phyloP scores from a whole-genome alignment of 2,797 vertebrate genomes.

The Coluber constrictor region DNA sequence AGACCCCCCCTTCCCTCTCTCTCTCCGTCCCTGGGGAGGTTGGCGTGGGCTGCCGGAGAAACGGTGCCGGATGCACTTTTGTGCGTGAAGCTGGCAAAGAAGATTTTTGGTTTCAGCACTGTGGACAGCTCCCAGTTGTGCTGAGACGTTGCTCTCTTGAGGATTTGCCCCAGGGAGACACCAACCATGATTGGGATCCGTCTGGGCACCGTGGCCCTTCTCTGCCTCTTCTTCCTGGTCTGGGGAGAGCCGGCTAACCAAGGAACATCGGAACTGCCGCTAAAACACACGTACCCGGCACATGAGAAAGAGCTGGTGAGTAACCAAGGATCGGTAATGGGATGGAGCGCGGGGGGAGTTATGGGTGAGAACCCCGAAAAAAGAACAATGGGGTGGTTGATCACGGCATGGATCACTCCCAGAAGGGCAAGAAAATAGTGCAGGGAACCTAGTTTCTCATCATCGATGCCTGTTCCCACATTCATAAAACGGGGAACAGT shows the following conservation, averaged over 20 bases:
- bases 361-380: neutral
- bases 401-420: neutral
- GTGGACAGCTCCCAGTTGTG: neutral
- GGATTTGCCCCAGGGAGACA: neutral
- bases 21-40: neutral
- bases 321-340: neutral
- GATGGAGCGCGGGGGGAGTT: accelerated
- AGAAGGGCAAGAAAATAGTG: neutral
- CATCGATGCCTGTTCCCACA: neutral
- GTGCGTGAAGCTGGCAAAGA: neutral
- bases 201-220: neutral
- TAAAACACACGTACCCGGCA: neutral
- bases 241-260: neutral
- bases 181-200: neutral
- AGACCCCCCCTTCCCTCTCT: neutral
- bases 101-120: neutral
- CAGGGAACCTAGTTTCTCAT: neutral
- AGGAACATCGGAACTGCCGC: neutral
- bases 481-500: neutral
- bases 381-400: neutral
- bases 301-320: conserved; percentile 26
- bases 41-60: neutral
- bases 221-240: neutral
- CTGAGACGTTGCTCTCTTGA: neutral
- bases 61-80: neutral